Conservation (phyloP, 2,888 invertebrate species). For the Nomada lathburiana region DNA sequence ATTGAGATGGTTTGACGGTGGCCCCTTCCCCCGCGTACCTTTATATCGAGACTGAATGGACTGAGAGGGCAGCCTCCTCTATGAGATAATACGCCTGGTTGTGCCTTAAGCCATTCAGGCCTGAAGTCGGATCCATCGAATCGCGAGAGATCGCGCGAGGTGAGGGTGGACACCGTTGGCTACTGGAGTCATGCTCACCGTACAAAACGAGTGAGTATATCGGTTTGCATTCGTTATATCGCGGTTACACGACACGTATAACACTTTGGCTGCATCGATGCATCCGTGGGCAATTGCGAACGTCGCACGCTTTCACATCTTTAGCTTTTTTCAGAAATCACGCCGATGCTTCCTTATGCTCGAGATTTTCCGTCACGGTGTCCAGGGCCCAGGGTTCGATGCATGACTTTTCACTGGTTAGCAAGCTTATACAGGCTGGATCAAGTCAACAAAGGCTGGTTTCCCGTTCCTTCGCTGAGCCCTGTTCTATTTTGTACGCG, state of each 20-base stretch:
- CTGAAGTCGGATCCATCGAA: conserved; percentile 70
- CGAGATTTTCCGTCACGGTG: background rate
- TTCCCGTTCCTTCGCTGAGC: background rate
- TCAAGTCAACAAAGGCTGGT: conserved; percentile 11
- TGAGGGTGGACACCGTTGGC: conserved; percentile 67
- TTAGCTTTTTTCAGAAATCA: conserved; percentile 17
- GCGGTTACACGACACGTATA: conserved; percentile 17
- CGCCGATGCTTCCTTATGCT: conserved; percentile 12
- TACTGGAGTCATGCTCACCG: conserved; percentile 76
- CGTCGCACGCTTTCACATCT: conserved; percentile 19
- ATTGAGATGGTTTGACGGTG: conserved; percentile 76
- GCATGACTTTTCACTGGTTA: conserved; percentile 45
- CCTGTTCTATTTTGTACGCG: background rate
- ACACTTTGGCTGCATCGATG: conserved; percentile 21
- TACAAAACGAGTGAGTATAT: conserved; percentile 76
- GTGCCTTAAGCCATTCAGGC: conserved; percentile 71
- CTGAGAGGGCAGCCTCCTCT: conserved; percentile 74
- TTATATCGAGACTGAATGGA: conserved; percentile 79
- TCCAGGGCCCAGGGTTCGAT: background rate
- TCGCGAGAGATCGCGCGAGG: conserved; percentile 68
- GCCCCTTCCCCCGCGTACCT: conserved; percentile 75
- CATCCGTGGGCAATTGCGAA: conserved; percentile 8
- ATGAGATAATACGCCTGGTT: conserved; percentile 79
- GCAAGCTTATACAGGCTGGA: conserved; percentile 19
- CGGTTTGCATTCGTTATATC: conserved; percentile 41